A percentile compares a stretch with the other conserved stretches of the same genome.
These are phyloP conservation scores for Hemicordylus capensis DNA, from an alignment of 2,113 vertebrate genomes.

Conservation along the genomic window DNA sequence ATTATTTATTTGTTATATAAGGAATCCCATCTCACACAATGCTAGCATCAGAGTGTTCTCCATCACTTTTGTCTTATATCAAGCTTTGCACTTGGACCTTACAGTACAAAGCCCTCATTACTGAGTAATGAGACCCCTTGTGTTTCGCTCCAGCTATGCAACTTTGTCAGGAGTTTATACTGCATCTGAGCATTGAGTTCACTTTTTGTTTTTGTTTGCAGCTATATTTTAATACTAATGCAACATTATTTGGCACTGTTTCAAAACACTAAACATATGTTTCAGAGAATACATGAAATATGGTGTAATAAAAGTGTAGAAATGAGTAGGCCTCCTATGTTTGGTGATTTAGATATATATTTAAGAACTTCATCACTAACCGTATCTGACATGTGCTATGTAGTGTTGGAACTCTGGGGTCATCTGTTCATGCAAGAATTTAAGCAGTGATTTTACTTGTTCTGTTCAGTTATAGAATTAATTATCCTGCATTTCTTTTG, in stretches of 20 bases:
- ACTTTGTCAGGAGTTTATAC: neutral
- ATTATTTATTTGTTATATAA: neutral
- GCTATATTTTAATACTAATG: neutral
- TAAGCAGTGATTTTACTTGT: neutral
- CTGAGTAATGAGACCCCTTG: neutral
- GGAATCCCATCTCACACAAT: neutral
- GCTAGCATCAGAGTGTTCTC: neutral
- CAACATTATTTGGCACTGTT: neutral
- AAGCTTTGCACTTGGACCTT: neutral
- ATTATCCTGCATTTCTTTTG: neutral
- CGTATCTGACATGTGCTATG: neutral
- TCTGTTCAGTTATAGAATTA: neutral
- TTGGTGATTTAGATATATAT: neutral
- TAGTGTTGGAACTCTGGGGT: neutral
- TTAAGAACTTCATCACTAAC: neutral
- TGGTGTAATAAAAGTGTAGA: neutral
- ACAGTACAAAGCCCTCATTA: neutral
- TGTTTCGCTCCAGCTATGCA: neutral
- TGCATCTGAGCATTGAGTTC: neutral
- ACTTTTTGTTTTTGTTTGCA: neutral
- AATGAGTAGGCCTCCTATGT: neutral
- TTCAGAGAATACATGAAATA: neutral
- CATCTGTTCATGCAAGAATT: neutral
- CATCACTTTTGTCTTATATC: neutral
- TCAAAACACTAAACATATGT: neutral